Evolutionary conservation across 1,140 invertebrate genomes (phyloP).

Genomic region (Berghia stephanieae): DNA sequence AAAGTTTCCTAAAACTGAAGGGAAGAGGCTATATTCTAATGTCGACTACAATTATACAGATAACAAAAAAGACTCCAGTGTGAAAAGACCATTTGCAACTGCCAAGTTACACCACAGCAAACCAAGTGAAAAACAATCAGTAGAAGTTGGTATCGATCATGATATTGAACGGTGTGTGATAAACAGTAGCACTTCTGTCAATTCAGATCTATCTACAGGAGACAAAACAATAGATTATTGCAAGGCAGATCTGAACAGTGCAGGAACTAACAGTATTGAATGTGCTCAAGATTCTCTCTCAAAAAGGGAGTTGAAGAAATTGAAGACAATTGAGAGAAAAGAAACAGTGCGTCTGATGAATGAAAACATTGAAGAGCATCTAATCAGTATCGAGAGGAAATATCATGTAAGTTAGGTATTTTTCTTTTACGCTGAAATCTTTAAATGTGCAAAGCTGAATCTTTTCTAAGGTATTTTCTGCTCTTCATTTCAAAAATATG

Average conservation of each 20-base stretch:
- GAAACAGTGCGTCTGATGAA: slow-evolving; percentile 44
- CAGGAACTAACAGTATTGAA: neutral
- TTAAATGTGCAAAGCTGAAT: neutral
- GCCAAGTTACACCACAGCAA: neutral
- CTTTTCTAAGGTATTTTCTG: neutral
- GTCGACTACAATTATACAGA: slow-evolving; percentile 69
- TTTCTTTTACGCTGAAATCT: neutral
- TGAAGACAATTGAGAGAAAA: slow-evolving; percentile 45
- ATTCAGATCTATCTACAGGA: neutral
- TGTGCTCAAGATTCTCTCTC: neutral
- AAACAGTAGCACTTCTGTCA: too few relatives aligned
- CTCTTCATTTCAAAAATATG: neutral
- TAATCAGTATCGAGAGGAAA: slow-evolving; percentile 45
- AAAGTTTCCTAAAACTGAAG: slow-evolving; percentile 59
- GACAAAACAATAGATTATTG: neutral
- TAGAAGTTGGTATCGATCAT: neutral
- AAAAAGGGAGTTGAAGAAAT: slow-evolving; percentile 5
- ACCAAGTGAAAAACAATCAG: neutral
- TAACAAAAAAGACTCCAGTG: neutral
- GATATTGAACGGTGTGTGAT: neutral
- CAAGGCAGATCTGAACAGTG: neutral
- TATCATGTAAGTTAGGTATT: slow-evolving; percentile 21
- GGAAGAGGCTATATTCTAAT: slow-evolving; percentile 67
- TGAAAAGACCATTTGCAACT: neutral
- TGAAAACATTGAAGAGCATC: slow-evolving; percentile 56